phyloP scores from a whole-genome alignment of 2,113 vertebrate genomes.

The Psilopsiagon aymara region DNA sequence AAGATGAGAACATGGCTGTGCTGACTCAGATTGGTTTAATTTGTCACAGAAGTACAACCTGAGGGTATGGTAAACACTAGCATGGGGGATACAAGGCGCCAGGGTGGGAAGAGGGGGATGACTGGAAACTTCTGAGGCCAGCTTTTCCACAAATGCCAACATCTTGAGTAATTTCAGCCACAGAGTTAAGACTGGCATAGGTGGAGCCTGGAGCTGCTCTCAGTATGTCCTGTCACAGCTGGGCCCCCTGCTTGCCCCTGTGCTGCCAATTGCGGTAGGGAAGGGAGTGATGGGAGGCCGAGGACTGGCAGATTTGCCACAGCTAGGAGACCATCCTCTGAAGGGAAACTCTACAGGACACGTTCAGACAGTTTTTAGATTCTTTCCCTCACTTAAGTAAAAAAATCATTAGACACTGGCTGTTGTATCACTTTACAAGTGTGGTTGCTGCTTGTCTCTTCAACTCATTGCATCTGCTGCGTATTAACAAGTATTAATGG shows the following conservation, averaged over 20 bases:
- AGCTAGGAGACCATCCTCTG: background rate
- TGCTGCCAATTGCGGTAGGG: rapidly evolving
- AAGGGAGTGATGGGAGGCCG: background rate
- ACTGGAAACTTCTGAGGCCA: background rate
- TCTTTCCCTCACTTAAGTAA: background rate
- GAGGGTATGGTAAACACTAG: background rate
- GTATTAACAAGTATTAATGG: background rate
- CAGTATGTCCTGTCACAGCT: background rate
- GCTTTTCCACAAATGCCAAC: background rate
- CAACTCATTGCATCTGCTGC: background rate
- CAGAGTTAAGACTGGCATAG: background rate
- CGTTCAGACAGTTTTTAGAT: background rate
- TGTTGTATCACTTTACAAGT: background rate
- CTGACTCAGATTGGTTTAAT: background rate
- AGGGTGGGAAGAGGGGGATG: background rate
- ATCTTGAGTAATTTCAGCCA: background rate
- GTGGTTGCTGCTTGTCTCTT: background rate
- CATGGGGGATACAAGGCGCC: background rate
- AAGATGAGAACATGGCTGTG: background rate
- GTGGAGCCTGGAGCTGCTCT: background rate
- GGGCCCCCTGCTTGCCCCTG: background rate
- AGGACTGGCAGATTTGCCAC: background rate
- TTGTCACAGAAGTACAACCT: background rate
- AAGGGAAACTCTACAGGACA: background rate
- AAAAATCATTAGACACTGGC: background rate